phyloP scores from a whole-genome alignment of 2,888 invertebrate genomes.

The Atrina japonica region DNA sequence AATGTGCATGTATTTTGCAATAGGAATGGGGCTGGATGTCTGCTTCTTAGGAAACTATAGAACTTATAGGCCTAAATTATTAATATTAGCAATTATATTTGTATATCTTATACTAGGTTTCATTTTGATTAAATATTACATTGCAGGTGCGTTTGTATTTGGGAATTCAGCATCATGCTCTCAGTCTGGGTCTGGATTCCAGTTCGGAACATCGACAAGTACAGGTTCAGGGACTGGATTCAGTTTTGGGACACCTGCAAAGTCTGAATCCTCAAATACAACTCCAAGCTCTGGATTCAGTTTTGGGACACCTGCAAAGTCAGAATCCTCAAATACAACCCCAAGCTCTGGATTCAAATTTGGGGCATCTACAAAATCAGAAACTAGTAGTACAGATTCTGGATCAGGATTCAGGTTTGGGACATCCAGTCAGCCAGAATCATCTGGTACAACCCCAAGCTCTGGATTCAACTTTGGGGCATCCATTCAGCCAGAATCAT shows the following conservation, averaged over 20 bases:
- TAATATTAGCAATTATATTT: too few species aligned
- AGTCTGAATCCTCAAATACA: neutral
- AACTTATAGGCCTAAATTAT: too few species aligned
- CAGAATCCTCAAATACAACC: constrained; percentile 16
- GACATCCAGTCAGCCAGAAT: neutral
- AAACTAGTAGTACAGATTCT: neutral
- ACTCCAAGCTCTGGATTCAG: constrained; percentile 28
- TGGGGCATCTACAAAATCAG: neutral
- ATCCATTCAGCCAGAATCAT: constrained; percentile 2
- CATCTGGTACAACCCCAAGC: neutral
- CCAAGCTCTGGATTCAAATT: constrained; percentile 15
- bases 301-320: constrained; percentile 31
- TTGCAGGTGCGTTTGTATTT: too few species aligned
- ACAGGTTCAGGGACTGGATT: constrained; percentile 23
- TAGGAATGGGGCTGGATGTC: too few species aligned
- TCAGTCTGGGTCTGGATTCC: too few species aligned
- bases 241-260: constrained; percentile 32
- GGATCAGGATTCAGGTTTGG: constrained; percentile 4
- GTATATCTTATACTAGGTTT: too few species aligned
- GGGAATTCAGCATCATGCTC: too few species aligned
- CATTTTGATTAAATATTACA: too few species aligned
- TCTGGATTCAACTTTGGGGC: constrained; percentile 5
- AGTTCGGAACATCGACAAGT: too few species aligned
- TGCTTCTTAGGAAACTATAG: too few species aligned
- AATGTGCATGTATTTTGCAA: too few species aligned